A percentile compares a stretch with the other conserved stretches of the same genome.
These are phyloP conservation scores for Toxotes lorentzi DNA, from an alignment of 2,797 vertebrate species.

Conservation along the genomic window DNA sequence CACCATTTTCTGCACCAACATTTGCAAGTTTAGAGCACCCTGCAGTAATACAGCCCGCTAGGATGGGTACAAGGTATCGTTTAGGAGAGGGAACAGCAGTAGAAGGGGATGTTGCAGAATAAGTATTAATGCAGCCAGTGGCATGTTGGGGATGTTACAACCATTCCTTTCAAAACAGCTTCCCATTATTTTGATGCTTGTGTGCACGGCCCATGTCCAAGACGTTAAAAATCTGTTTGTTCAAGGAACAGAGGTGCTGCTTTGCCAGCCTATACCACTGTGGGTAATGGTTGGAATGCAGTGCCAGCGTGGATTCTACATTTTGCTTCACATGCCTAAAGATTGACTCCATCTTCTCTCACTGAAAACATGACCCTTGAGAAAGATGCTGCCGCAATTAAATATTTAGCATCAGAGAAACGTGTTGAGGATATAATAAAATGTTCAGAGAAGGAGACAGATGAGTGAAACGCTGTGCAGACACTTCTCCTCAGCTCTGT, in stretches of 20 bases:
- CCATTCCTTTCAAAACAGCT: not conserved
- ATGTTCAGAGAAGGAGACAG: not conserved
- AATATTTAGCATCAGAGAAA: not conserved
- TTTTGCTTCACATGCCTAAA: not conserved
- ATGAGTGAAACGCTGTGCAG: not conserved
- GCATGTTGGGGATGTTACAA: not conserved
- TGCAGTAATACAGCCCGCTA: not conserved
- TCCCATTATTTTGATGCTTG: not conserved
- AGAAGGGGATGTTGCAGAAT: not conserved
- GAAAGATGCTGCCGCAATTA: not conserved
- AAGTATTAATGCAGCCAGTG: not conserved
- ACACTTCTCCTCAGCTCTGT: not conserved
- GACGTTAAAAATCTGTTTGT: not conserved
- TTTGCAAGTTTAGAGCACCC: conserved; percentile 18
- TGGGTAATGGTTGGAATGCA: not conserved
- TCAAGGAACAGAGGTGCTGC: not conserved
- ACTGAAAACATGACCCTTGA: not conserved
- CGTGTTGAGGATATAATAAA: not conserved
- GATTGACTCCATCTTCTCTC: not conserved
- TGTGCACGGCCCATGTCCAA: no score
- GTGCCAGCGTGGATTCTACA: not conserved
- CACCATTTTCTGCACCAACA: conserved; percentile 35
- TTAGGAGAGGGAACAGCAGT: not conserved
- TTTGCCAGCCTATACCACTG: not conserved
- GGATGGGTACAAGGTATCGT: not conserved